These are phyloP conservation scores for Pararge aegeria DNA, from an alignment of 1,140 invertebrate genomes.

Conservation along the genomic window DNA sequence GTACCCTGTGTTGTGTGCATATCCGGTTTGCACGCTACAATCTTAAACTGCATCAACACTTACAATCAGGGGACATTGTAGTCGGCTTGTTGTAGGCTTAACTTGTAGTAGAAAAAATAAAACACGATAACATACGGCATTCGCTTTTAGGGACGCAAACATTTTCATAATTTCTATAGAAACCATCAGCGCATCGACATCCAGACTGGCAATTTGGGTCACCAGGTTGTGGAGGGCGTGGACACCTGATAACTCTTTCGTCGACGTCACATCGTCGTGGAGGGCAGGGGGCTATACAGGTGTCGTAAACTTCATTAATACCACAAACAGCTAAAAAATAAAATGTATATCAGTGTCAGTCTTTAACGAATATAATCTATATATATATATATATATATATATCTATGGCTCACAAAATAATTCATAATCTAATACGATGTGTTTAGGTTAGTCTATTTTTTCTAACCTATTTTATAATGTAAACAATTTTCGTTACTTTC, in stretches of 20 bases:
- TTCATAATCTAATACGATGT: no score
- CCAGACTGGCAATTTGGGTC: conserved; percentile 26
- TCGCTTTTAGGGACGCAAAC: conserved; percentile 37
- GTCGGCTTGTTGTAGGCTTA: not conserved
- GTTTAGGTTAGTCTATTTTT: no score
- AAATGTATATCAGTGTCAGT: not conserved
- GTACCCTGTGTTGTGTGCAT: no score
- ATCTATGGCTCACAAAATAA: no score
- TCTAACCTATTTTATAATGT: no score
- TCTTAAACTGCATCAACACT: no score
- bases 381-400: no score
- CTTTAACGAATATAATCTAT: no score
- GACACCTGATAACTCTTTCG: conserved; percentile 22
- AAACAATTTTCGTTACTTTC: no score
- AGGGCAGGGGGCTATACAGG: conserved; percentile 23
- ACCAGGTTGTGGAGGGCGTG: conserved; percentile 12
- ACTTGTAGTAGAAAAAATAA: not conserved
- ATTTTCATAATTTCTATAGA: conserved; percentile 32
- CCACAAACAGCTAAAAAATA: conserved; percentile 9
- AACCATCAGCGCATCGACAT: conserved; percentile 39
- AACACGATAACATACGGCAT: conserved; percentile 27
- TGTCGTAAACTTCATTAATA: conserved; percentile 20
- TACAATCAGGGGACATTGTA: no score
- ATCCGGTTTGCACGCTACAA: no score
- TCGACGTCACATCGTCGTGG: conserved; percentile 24